A percentile compares a stretch with the other conserved stretches of the same genome.
These are phyloP conservation scores for Achlya flavicornis DNA, from an alignment of 2,888 invertebrate genomes.

Conservation along the genomic window DNA sequence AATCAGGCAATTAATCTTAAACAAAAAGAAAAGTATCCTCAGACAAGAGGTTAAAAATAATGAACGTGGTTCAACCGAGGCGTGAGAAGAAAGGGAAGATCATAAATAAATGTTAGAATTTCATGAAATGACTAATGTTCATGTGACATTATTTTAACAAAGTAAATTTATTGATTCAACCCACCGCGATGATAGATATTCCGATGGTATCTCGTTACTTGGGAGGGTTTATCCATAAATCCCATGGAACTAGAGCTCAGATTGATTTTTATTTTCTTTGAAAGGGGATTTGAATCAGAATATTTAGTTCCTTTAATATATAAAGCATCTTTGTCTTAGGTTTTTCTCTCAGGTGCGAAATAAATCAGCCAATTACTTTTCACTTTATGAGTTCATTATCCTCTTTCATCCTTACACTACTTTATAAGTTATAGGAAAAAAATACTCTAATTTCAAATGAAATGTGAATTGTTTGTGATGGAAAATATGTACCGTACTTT, in stretches of 20 bases:
- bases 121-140: conserved; percentile 25
- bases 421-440: no score
- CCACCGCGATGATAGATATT: conserved; percentile 43
- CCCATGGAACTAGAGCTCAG: conserved; percentile 7
- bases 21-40: background rate
- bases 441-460: no score
- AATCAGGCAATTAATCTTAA: no score
- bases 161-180: conserved; percentile 35
- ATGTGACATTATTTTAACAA: conserved; percentile 23
- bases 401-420: no score
- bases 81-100: conserved; percentile 1
- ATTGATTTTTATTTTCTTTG: conserved; percentile 11
- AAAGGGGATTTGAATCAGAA: background rate
- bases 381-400: no score
- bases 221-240: conserved; percentile 17
- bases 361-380: no score
- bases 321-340: no score
- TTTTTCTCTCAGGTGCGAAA: no score
- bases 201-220: conserved; percentile 42
- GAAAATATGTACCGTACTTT: background rate
- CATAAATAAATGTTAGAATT: conserved; percentile 14
- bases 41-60: conserved; percentile 5
- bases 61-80: conserved; percentile 7
- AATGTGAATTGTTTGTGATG: no score
- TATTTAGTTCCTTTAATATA: background rate